Evolutionary conservation across 2,888 invertebrate genomes (phyloP).

Genomic region (Chromoteleia sp.): DNA sequence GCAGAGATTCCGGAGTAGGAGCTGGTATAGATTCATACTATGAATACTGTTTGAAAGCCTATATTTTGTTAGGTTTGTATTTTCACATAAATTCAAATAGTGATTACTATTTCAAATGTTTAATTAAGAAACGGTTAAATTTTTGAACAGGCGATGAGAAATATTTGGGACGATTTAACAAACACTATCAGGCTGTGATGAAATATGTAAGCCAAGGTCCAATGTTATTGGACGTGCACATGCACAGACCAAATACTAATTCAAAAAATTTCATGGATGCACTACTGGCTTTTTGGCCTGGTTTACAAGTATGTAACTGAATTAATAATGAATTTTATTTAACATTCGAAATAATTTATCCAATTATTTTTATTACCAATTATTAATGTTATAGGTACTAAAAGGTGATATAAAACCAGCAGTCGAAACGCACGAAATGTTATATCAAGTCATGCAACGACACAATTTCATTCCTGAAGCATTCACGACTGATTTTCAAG

Average conservation of each 20-base stretch:
- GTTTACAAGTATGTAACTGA: conserved; percentile 90
- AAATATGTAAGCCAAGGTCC: conserved; percentile 98
- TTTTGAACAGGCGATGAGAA: conserved; percentile 90
- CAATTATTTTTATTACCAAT: conserved; percentile 9
- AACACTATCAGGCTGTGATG: conserved; percentile 98
- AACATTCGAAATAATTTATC: background rate
- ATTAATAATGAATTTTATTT: conserved; percentile 23
- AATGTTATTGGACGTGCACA: conserved; percentile 96
- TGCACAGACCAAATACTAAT: conserved; percentile 97
- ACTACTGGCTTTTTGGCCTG: conserved; percentile 98
- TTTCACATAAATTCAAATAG: background rate
- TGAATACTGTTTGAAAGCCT: conserved; percentile 98
- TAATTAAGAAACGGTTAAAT: too few relatives aligned
- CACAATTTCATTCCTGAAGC: conserved; percentile 99
- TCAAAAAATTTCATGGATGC: conserved; percentile 99
- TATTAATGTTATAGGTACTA: conserved; percentile 85
- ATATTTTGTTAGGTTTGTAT: conserved; percentile 91
- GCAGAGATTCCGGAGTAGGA: conserved; percentile 98
- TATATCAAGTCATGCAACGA: conserved; percentile 98
- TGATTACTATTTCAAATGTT: background rate
- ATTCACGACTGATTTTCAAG: conserved; percentile 98
- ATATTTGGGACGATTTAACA: conserved; percentile 96
- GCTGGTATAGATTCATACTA: conserved; percentile 99
- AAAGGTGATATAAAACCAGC: conserved; percentile 98
- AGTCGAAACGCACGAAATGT: conserved; percentile 99